Base-by-base conservation (phyloP, 2,113 vertebrate species). In the Choloepus hoffmanni region DNA sequence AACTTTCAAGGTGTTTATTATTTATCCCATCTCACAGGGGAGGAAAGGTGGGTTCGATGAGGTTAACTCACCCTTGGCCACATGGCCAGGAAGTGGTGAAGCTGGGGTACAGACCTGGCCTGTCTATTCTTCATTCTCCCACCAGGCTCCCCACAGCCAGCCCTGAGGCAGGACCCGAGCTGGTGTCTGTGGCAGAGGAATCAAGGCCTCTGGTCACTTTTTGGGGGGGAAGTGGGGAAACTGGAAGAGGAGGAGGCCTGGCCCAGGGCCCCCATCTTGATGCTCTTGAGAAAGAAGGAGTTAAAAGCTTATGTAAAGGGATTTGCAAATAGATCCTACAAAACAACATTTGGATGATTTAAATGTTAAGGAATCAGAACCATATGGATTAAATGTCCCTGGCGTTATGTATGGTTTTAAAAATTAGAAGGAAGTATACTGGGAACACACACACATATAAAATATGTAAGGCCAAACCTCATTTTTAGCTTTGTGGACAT, bases 381-480 rank as follows among this genome's bases (percentile, higher is more conserved):
- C 97, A 98, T 98, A 98, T 98, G 97, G 97, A 98, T 98, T 98
- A 97, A 97, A 97, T 96, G 96, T 97, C 97, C 97, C 92, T 96
- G 96, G 90, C 24, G 89, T 97, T 97, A 97, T 77, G 95, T 97
- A 98, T 97, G 95, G 96, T 85, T 97, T 97, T 97, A 97, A 97
- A 97, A 97, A 96, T 96, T 97, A 97, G 96, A 95, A 98, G 96
- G 92, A 94, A 96, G 95, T 96, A 89, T 96, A 96, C 97, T 74
- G 89, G 95, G 94, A 97, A 97, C 48, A 96, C 85, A 97, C 74
- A 96, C 90, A 95, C 90, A 88, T 23, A 95, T 63, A 86, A 79
- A 96, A 30, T 85, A 95, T 85, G 91, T 79, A 94, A 96, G 94
- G 86, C 89, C 36, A 95, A 92, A 91, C 91, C 94, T 94, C 95